Evolutionary conservation across 2,888 invertebrate species (phyloP), one percentile per base, ranked within the genome.

Genomic region (Trichopoda pennipes): DNA sequence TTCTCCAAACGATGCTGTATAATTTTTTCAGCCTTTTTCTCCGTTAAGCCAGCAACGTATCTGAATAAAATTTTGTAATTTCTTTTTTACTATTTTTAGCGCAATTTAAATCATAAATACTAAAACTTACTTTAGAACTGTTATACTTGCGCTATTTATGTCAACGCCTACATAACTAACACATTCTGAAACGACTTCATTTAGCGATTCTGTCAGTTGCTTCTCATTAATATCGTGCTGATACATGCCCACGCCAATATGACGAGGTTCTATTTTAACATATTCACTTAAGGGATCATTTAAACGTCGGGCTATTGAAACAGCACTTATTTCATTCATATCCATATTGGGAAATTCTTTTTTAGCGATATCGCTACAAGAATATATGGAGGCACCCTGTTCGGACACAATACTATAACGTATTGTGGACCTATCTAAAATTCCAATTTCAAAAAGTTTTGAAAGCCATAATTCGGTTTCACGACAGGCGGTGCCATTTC

Each of bases 111-210:
- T 28, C 4, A 56, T 1, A 28, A 61, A 42, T 9, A 47, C 1
- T 1, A 28, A 28, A 47, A 86, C 89, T 87, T 90, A 95, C 96
- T 94, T 95, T 4, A 98, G 91, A 80, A 98, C 93, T 86, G 95
- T 94, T 69, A 94, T 93, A 19, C 97, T 96, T 0, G 97, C 95
- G 0, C 96, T 96, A 88, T 98, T 98, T 10, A 98, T 91, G 89
- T 98, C 97, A 0, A 97, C 97, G 0, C 98, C 98, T 0, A 98
- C 97, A 91, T 96, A 96, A 91, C 97, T 98, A 19, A 98, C 98
- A 86, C 97, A 96, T 88, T 98, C 97, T 58, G 95, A 95, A 0
- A 98, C 95, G 0, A 96, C 95, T 85, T 95, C 94, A 85, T 95
- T 95, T 19, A 98, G 91, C 0, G 95, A 94, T 3, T 94, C 92